These are phyloP conservation scores for Corythornis vintsioides DNA, from an alignment of 2,113 vertebrate genomes.

Conservation along the genomic window DNA sequence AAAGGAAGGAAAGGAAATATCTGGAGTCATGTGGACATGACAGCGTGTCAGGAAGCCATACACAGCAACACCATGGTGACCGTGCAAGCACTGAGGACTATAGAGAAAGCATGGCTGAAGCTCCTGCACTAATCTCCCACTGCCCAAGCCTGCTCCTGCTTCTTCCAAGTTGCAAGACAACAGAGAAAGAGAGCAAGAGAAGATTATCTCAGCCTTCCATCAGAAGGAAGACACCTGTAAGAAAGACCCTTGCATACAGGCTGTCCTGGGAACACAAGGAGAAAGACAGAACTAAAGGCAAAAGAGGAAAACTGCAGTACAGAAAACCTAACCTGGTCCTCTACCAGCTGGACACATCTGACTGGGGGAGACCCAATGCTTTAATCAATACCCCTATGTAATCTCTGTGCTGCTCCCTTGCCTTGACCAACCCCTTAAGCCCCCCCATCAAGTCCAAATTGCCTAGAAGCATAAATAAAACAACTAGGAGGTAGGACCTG, in stretches of 20 bases:
- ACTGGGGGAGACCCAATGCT: accelerated
- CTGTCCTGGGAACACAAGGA: neutral
- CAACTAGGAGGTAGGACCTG: neutral
- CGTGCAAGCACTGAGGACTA: neutral
- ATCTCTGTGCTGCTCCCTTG: neutral
- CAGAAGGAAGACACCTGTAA: neutral
- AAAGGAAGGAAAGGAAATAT: neutral
- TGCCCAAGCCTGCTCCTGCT: neutral
- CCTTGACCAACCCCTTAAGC: neutral
- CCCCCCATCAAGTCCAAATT: neutral
- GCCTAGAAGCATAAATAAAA: neutral
- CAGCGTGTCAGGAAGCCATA: neutral
- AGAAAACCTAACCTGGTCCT: neutral
- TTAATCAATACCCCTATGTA: neutral
- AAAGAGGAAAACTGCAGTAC: neutral
- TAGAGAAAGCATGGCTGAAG: neutral
- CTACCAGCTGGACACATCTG: neutral
- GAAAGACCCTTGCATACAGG: neutral
- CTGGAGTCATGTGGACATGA: neutral
- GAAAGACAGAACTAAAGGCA: neutral
- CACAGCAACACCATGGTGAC: neutral
- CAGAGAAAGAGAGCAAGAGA: neutral
- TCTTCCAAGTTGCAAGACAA: neutral
- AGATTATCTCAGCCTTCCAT: neutral
- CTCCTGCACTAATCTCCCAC: neutral